These are phyloP conservation scores for Standfussiana lucernea DNA, from an alignment of 2,888 invertebrate genomes.

Conservation along the genomic window DNA sequence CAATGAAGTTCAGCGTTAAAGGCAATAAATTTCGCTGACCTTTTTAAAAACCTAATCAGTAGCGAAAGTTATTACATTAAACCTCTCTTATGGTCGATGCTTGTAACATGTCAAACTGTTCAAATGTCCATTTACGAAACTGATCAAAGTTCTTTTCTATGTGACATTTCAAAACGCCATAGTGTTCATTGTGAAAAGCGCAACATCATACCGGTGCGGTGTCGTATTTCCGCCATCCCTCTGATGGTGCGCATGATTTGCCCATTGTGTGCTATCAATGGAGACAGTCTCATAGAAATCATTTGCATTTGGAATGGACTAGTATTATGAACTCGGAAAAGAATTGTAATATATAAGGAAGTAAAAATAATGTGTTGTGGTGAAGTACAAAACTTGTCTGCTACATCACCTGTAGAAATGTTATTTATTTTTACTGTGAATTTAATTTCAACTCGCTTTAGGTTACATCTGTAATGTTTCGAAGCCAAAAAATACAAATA, in stretches of 20 bases:
- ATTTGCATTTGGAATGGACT: slow-evolving; percentile 58
- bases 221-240: slow-evolving; percentile 74
- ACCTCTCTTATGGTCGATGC: slow-evolving; percentile 13
- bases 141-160: slow-evolving; percentile 43
- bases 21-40: slow-evolving; percentile 39
- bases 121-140: slow-evolving; percentile 37
- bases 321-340: background rate
- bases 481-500: background rate
- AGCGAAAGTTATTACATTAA: slow-evolving; percentile 43
- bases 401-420: background rate
- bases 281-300: slow-evolving; percentile 62
- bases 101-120: slow-evolving; percentile 37
- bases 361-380: background rate
- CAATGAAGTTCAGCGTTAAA: background rate
- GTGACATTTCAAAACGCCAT: slow-evolving; percentile 54
- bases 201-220: slow-evolving; percentile 74
- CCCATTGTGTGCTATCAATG: slow-evolving; percentile 77
- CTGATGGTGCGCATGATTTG: slow-evolving; percentile 73
- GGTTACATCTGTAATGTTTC: background rate
- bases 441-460: background rate
- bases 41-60: slow-evolving; percentile 30
- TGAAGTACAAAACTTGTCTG: background rate
- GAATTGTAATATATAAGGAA: background rate
- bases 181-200: slow-evolving; percentile 59
- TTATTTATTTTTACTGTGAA: background rate